Conservation (phyloP, 2,888 invertebrate species). For the Zonitis immaculata region DNA sequence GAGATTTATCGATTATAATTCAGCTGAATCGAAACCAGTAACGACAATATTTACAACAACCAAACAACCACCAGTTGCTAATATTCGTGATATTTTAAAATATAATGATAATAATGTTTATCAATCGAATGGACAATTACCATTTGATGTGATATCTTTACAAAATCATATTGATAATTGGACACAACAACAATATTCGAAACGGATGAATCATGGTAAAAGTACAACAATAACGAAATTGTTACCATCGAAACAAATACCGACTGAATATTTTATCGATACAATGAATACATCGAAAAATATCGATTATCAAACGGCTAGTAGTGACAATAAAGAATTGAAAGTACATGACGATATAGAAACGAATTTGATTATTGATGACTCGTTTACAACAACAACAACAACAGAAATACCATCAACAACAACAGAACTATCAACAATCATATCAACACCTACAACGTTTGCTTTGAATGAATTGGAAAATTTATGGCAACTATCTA, state of each 20-base stretch:
- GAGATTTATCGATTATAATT: conserved; percentile 49
- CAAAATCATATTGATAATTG: conserved; percentile 82
- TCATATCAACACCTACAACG: conserved; percentile 47
- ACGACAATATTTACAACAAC: conserved; percentile 38
- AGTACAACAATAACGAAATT: conserved; percentile 46
- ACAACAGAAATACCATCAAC: conserved; percentile 26
- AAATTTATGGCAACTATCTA: conserved; percentile 62
- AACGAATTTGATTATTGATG: conserved; percentile 36
- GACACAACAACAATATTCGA: conserved; percentile 72
- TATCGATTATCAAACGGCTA: conserved; percentile 36
- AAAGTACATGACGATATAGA: conserved; percentile 35
- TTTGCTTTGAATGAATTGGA: conserved; percentile 43
- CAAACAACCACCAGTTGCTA: conserved; percentile 45
- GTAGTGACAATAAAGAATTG: conserved; percentile 35
- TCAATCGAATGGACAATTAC: conserved; percentile 47
- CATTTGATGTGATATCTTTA: conserved; percentile 67
- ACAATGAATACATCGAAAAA: conserved; percentile 29
- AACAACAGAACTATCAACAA: too few relatives aligned
- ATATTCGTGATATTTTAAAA: conserved; percentile 52
- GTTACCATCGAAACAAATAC: conserved; percentile 68
- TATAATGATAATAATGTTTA: conserved; percentile 34
- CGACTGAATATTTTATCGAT: conserved; percentile 71
- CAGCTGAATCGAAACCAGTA: conserved; percentile 50
- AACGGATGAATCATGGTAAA: conserved; percentile 46
- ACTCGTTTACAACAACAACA: conserved; percentile 25